phyloP scores from a whole-genome alignment of 2,113 vertebrate genomes.

The Hucho hucho region DNA sequence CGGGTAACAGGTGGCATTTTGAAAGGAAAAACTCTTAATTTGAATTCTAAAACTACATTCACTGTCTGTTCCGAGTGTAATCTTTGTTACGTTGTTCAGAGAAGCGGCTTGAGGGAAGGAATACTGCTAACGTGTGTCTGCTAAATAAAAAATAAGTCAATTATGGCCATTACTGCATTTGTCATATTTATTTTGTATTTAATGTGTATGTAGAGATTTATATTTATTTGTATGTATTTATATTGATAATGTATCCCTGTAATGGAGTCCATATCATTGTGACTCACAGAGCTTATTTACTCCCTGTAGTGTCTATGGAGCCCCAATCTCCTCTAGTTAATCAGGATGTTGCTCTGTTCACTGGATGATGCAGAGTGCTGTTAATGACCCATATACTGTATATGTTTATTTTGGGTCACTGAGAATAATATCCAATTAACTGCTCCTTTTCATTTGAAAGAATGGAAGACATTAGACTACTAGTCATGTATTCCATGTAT shows the following conservation, averaged over 20 bases:
- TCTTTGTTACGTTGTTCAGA: neutral
- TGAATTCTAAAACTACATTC: neutral
- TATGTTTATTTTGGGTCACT: neutral
- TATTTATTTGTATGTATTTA: neutral
- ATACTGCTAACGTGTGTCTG: neutral
- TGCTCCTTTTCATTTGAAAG: neutral
- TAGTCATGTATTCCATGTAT: no score
- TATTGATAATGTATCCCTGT: neutral
- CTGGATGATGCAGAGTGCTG: neutral
- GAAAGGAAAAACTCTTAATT: neutral
- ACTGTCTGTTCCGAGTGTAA: neutral
- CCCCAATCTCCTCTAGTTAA: neutral
- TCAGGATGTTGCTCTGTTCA: no score
- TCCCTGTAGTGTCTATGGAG: neutral
- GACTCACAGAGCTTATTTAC: neutral
- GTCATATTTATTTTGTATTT: neutral
- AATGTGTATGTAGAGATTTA: neutral
- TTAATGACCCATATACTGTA: neutral
- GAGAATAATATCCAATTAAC: neutral
- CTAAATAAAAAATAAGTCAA: no score
- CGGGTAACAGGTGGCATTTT: conserved; percentile 7
- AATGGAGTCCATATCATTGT: neutral
- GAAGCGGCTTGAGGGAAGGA: neutral
- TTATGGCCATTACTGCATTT: neutral
- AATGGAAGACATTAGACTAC: neutral